Percentiles rank a stretch among this genome's conserved stretches.
Conservation (phyloP, 2,797 vertebrate species). For the Pempheris klunzingeri region DNA sequence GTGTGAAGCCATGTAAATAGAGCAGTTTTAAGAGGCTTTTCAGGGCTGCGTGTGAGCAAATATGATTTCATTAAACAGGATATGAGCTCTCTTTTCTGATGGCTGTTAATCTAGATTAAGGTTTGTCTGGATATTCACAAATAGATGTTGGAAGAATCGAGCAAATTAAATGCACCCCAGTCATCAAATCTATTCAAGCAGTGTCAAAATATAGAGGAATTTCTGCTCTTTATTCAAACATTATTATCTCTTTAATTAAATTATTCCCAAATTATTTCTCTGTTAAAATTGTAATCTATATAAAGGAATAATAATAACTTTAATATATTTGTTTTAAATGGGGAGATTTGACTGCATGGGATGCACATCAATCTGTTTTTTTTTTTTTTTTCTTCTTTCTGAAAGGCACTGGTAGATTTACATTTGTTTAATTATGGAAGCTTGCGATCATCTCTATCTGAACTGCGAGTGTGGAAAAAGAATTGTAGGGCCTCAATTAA, state of each 20-base stretch:
- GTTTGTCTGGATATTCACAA: conserved; percentile 76
- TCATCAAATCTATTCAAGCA: conserved; percentile 75
- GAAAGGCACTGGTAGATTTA: conserved; percentile 80
- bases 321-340: conserved; percentile 81
- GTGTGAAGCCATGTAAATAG: conserved; percentile 73
- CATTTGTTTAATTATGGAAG: conserved; percentile 84
- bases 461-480: conserved; percentile 76
- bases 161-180: conserved; percentile 75
- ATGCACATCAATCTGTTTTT: conserved; percentile 75
- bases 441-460: conserved; percentile 80
- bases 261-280: conserved; percentile 83
- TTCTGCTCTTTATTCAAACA: conserved; percentile 72
- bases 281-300: conserved; percentile 79
- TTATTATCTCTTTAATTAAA: conserved; percentile 87
- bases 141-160: conserved; percentile 70
- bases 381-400: conserved; percentile 60
- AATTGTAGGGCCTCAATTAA: conserved; percentile 87
- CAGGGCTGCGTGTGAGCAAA: conserved; percentile 65
- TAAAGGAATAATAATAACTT: conserved; percentile 83
- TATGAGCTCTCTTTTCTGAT: conserved; percentile 77
- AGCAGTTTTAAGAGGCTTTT: conserved; percentile 79
- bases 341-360: conserved; percentile 81
- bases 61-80: conserved; percentile 82
- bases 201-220: conserved; percentile 71
- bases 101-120: conserved; percentile 81